Percentiles rank a stretch among this genome's conserved stretches.
Conservation (phyloP, 2,113 vertebrate species). For the Fregetta grallaria region DNA sequence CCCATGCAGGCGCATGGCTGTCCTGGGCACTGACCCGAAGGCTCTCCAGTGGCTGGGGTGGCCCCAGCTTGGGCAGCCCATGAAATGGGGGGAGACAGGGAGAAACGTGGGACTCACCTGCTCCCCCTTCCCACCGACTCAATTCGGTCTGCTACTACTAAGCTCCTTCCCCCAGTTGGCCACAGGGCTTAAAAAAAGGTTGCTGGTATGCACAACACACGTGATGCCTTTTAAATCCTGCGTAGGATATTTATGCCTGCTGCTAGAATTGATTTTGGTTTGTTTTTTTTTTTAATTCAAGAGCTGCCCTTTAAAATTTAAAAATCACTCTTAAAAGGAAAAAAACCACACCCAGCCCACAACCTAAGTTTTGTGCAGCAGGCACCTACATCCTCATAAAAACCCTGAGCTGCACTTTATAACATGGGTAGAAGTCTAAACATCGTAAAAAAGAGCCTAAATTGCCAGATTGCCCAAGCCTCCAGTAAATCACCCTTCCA, state of each 20-base stretch:
- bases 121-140: background rate
- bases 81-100: background rate
- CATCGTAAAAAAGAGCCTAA: conserved; percentile 21
- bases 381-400: conserved; percentile 47
- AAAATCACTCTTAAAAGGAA: background rate
- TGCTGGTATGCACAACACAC: background rate
- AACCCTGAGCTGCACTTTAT: background rate
- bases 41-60: accelerated
- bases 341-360: background rate
- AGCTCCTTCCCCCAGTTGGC: background rate
- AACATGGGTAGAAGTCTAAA: conserved; percentile 30
- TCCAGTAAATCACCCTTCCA: conserved; percentile 59
- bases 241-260: background rate
- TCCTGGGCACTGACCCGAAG: background rate
- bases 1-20: accelerated
- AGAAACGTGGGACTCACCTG: background rate
- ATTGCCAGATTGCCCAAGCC: conserved; percentile 39
- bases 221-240: conserved; percentile 19
- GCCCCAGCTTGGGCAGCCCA: background rate
- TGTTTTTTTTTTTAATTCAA: background rate
- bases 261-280: background rate
- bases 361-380: background rate
- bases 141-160: background rate
- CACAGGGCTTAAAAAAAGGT: background rate
- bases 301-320: conserved; percentile 4